Conservation (phyloP, 2,113 vertebrate genomes). For the Pristiophorus japonicus region DNA sequence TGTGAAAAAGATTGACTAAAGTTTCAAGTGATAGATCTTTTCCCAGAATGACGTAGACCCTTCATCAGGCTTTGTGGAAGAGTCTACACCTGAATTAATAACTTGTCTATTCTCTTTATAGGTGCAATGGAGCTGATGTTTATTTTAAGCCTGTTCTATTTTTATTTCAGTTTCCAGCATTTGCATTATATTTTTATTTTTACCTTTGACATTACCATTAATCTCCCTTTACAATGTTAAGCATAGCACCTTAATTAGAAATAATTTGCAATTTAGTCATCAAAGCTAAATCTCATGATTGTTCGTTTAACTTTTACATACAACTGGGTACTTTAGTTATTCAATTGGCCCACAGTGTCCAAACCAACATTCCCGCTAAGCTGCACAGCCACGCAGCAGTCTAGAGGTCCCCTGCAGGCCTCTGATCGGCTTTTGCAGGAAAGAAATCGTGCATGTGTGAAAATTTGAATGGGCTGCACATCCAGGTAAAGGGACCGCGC, state of each 20-base stretch:
- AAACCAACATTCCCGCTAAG: neutral
- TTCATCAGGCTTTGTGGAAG: neutral
- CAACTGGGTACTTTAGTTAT: neutral
- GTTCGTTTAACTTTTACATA: neutral
- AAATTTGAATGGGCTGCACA: no score
- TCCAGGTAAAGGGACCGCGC: no score
- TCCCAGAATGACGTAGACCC: neutral
- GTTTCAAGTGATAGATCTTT: neutral
- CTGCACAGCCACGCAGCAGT: neutral
- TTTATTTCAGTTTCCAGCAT: neutral
- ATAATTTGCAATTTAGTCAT: neutral
- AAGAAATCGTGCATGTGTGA: no score
- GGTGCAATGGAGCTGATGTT: neutral
- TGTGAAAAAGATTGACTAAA: neutral
- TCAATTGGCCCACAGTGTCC: neutral
- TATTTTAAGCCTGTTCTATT: neutral
- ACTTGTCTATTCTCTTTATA: neutral
- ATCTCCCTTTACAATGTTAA: neutral
- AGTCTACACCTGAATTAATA: neutral
- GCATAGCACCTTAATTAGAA: neutral
- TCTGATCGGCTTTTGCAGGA: no score
- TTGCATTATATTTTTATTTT: neutral
- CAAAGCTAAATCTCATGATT: neutral
- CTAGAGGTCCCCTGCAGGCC: no score
- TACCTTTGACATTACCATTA: neutral